Base-by-base conservation (phyloP, 2,888 invertebrate species). In the Tetheella fluctuosa region DNA sequence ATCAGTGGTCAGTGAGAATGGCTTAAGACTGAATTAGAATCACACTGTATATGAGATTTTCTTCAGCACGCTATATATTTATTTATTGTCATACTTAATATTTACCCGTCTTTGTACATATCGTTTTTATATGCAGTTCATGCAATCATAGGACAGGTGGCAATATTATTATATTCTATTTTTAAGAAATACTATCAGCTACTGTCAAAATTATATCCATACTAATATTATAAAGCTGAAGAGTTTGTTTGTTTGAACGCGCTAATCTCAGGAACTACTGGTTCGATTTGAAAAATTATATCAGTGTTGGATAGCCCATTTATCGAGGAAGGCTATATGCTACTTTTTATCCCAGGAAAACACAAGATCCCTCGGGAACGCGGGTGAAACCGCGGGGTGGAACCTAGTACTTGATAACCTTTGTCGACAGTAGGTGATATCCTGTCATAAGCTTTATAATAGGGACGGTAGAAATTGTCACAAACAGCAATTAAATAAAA, bases 11-110 rank as follows among this genome's bases (percentile, higher is more conserved):
- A 67, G 71, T 75, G 64, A 69, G 63, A 69, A 72, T 69, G 67
- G 69, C 69, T 70, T 69, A 81, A 84, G 84, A 84, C 84, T 84
- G 84, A 83, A 68, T 77, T 71, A 64, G 37, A 72, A 71, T 76
- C 73, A 72, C 64, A 62, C 60, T 73, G 73, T 74, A 64, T 67
- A 75, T 68, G 76, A 80, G 79, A 79, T 79, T 75, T 62, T 42
- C 10, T 70, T 71, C 64, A 68, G 67, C 74, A 67, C 53, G 64
- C 68, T 64, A 62, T 67, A 69, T 76, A 65, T 69, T 67, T 72
- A 73, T 69, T 48, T 71, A 70, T 65, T 62, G 20, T 48, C 48
- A 48, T 48, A 48, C 20, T 20, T 48, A 48, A 48, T 48, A 20
- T 48, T 42, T 17, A 42, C 13, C 17, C 42, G 17, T 4, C 42